Conservation (phyloP, 2,113 vertebrate species). For the Choloepus hoffmanni region DNA sequence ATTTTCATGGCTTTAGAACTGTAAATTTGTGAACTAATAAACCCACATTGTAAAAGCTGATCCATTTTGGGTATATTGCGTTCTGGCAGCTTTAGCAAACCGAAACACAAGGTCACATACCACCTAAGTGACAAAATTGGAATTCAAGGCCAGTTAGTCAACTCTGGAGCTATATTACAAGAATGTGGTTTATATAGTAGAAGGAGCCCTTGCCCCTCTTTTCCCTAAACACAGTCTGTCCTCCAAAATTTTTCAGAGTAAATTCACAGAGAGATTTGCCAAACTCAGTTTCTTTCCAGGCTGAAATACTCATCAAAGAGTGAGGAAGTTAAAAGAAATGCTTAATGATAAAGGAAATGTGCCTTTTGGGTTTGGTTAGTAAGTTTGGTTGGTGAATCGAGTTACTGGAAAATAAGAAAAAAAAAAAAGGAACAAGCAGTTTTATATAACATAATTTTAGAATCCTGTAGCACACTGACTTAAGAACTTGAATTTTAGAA, state of each 20-base stretch:
- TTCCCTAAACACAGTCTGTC: neutral
- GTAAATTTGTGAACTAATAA: too few relatives aligned
- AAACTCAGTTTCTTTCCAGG: neutral
- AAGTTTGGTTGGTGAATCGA: neutral
- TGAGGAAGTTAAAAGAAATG: neutral
- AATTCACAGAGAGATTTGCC: neutral
- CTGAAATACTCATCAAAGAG: neutral
- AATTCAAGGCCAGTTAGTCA: neutral
- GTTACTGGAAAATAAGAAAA: conserved; percentile 9
- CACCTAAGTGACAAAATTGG: too few relatives aligned
- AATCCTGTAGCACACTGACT: neutral
- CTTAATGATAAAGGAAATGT: neutral
- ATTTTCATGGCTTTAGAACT: too few relatives aligned
- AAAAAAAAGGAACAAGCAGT: neutral
- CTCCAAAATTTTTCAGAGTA: neutral
- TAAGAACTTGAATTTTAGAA: conserved; percentile 15
- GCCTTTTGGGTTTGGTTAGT: neutral
- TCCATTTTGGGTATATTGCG: too few relatives aligned
- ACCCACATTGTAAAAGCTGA: too few relatives aligned
- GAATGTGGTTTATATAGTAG: rapidly evolving
- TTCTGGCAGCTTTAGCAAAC: too few relatives aligned
- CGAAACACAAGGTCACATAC: too few relatives aligned
- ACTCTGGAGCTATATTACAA: too few relatives aligned
- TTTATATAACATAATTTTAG: neutral
- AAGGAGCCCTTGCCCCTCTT: too few relatives aligned